Evolutionary conservation across 2,797 vertebrate species (phyloP).

Genomic region (Labroides dimidiatus): DNA sequence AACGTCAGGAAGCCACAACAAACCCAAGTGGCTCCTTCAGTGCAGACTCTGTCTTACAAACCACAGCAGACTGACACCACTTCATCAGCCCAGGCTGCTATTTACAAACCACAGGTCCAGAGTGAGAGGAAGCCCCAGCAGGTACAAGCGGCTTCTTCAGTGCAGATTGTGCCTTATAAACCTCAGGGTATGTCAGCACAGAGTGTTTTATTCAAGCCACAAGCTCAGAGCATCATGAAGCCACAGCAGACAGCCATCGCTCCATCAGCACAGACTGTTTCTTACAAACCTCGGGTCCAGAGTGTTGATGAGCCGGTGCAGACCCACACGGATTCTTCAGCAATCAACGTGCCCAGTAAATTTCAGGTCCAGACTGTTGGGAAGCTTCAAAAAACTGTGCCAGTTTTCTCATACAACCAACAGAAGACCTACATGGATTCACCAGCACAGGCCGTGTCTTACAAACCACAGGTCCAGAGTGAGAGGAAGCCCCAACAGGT

Average conservation of each 20-base stretch:
- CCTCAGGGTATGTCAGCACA: background rate
- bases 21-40: background rate
- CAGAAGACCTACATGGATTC: background rate
- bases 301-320: no score
- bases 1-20: background rate
- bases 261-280: background rate
- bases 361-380: background rate
- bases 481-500: background rate
- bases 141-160: background rate
- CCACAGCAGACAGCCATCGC: background rate
- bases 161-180: background rate
- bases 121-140: background rate
- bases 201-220: background rate
- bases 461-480: background rate
- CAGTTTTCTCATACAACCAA: no score
- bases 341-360: no score
- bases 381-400: no score
- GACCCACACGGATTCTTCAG: background rate
- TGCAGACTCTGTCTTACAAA: fast-evolving
- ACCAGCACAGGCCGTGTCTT: background rate
- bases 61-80: background rate
- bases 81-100: background rate
- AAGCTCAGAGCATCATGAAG: background rate
- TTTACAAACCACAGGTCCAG: background rate
- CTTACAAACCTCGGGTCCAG: no score